Evolutionary conservation across 2,888 invertebrate species (phyloP), one percentile per base, ranked within the genome.

Genomic region (Drosophila fulvimacula): DNA sequence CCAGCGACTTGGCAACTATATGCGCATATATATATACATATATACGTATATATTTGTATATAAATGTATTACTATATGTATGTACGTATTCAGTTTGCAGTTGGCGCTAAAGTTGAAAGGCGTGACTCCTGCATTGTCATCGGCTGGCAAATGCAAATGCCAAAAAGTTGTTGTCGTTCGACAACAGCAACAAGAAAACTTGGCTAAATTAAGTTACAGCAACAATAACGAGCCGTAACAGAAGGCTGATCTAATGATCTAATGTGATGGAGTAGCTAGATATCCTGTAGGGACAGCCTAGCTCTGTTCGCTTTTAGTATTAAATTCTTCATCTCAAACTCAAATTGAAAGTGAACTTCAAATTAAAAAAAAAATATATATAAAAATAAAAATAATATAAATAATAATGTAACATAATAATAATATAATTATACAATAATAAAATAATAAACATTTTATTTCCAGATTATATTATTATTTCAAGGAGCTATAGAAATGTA

Each of bases 21-120:
- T n/a, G n/a, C n/a, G 60, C 34, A 68, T 58, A 51, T 64, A 59
- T 30, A 52, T 58, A 19, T 39, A 34, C 24, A 3, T 34, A 38
- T 64, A 51, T 66, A 34, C 30, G 39, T 61, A 44, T 62, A 58
- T 41, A 38, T n/a, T n/a, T 71, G 15, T 42, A 44, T 55, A 34
- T 60, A 44, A 61, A 21, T 41, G 48, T 52, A 11, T 48, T 11
- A 53, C 55, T 69, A 38, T 53, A 44, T 7, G 27, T 30, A 30
- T 30, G 7, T 46, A 24, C 21, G 21, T 21, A 7, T 21, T 13
- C 30, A 3, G 17, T 15, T n/a, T 69, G 69, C 65, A 56, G 69
- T 81, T 80, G 79, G 79, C 79, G 79, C 82, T 80, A 61, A 75
- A 81, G 79, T 79, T 79, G 68, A 81, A 79, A 79, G 82, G 76